Percentiles rank a stretch among this genome's conserved stretches.
phyloP scores from a whole-genome alignment of 2,113 vertebrate genomes.

The Orthonyx spaldingii region DNA sequence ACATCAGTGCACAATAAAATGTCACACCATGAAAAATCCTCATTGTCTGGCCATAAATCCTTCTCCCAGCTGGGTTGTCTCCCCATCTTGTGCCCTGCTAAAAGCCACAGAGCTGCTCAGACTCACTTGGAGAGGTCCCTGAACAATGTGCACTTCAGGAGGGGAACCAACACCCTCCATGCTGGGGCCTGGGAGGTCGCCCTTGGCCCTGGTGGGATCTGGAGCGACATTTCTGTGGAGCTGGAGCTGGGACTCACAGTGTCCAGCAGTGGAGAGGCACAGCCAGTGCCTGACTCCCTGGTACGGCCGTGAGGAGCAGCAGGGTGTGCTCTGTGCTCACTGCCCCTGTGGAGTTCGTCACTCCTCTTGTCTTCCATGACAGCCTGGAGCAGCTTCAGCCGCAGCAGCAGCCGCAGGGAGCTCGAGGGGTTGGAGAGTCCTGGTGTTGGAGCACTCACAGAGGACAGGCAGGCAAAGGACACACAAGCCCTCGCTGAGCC shows the following conservation, averaged over 20 bases:
- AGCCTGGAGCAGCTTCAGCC: not conserved
- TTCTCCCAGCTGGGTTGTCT: not conserved
- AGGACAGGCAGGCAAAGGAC: not conserved
- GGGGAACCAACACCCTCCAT: not conserved
- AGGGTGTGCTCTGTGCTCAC: not conserved
- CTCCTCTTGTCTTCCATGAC: not conserved
- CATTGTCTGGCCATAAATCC: constrained; percentile 17
- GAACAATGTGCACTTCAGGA: not conserved
- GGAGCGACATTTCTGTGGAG: not conserved
- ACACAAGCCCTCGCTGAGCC: no score
- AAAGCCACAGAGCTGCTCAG: not conserved
- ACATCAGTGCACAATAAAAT: not conserved
- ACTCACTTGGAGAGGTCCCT: not conserved
- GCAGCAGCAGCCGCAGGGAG: not conserved
- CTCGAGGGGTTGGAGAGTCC: fast-evolving
- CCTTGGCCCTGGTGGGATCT: not conserved
- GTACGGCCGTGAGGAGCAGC: not conserved
- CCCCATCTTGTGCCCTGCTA: not conserved
- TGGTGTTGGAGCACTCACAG: not conserved
- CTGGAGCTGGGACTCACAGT: not conserved
- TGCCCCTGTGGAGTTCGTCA: fast-evolving
- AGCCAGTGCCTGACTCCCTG: not conserved
- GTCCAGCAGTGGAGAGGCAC: not conserved
- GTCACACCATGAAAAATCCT: constrained; percentile 40
- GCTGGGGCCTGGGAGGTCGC: not conserved